Conservation (phyloP, 2,113 vertebrate genomes). For the Turnix velox region DNA sequence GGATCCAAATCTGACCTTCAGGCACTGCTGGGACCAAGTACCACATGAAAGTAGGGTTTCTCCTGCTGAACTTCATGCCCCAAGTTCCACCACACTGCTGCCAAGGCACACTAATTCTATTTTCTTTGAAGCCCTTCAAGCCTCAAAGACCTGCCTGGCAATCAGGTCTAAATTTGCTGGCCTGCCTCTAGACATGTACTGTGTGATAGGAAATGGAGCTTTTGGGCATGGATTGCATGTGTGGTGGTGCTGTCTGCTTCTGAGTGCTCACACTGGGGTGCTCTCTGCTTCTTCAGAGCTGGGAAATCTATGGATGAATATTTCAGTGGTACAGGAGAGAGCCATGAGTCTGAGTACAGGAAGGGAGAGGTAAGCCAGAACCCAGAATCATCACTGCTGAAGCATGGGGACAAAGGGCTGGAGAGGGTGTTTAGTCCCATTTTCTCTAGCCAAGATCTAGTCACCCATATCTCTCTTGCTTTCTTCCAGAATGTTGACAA, state of each 20-base stretch:
- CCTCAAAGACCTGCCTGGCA: conserved; percentile 37
- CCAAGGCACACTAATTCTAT: background rate
- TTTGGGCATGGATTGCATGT: background rate
- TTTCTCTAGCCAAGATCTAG: fast-evolving
- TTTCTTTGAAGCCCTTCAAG: conserved; percentile 20
- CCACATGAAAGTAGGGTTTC: background rate
- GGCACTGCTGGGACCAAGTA: background rate
- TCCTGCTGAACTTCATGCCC: background rate
- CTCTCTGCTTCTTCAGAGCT: background rate
- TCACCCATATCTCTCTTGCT: background rate
- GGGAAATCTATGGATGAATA: background rate
- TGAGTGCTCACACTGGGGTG: background rate
- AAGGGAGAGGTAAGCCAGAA: background rate
- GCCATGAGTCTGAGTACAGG: background rate
- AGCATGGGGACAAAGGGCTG: background rate
- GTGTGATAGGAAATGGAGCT: background rate
- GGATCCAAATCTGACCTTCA: background rate
- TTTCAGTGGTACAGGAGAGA: background rate
- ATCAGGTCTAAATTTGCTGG: conserved; percentile 26
- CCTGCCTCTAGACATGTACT: conserved; percentile 41
- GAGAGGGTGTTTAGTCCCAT: fast-evolving
- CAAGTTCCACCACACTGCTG: background rate
- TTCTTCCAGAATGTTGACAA: background rate
- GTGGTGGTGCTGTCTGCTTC: background rate
- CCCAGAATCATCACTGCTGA: background rate